Evolutionary conservation across 2,113 vertebrate species (phyloP).

Genomic region (Carassius gibelio): DNA sequence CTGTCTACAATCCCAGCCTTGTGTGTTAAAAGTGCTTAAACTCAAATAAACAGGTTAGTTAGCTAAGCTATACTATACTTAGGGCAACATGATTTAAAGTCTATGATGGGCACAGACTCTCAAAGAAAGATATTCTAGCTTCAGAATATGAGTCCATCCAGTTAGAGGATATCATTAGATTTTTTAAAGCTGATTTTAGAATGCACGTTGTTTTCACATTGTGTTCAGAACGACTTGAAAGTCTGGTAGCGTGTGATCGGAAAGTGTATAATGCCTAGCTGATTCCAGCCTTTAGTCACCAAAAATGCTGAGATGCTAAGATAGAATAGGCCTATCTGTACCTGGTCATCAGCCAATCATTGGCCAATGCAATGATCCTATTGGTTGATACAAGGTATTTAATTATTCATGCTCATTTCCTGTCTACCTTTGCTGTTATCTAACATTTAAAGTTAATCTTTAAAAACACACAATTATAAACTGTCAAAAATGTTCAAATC

Average conservation of each 20-base stretch:
- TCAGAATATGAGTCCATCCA: too few species aligned
- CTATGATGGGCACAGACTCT: neutral
- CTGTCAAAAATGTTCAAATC: neutral
- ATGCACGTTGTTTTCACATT: too few species aligned
- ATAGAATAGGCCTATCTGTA: neutral
- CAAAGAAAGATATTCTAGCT: neutral
- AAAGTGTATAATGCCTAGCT: too few species aligned
- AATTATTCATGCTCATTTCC: too few species aligned
- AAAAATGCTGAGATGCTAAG: neutral
- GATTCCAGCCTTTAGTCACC: too few species aligned
- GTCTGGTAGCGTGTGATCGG: too few species aligned
- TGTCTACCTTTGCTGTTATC: neutral
- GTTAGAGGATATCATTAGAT: too few species aligned
- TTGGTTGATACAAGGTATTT: neutral
- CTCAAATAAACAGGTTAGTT: conserved; percentile 28
- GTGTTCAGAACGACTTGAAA: too few species aligned
- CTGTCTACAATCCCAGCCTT: conserved; percentile 25
- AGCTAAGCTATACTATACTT: conserved; percentile 27
- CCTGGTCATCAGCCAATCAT: neutral
- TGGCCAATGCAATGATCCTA: neutral
- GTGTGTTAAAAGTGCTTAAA: conserved; percentile 1
- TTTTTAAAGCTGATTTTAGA: too few species aligned
- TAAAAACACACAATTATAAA: neutral
- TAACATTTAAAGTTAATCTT: neutral
- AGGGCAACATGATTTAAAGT: neutral